Percentiles rank a stretch among this genome's conserved stretches.
Evolutionary conservation across 1,140 invertebrate species (phyloP).

Genomic region (Portunus trituberculatus): DNA sequence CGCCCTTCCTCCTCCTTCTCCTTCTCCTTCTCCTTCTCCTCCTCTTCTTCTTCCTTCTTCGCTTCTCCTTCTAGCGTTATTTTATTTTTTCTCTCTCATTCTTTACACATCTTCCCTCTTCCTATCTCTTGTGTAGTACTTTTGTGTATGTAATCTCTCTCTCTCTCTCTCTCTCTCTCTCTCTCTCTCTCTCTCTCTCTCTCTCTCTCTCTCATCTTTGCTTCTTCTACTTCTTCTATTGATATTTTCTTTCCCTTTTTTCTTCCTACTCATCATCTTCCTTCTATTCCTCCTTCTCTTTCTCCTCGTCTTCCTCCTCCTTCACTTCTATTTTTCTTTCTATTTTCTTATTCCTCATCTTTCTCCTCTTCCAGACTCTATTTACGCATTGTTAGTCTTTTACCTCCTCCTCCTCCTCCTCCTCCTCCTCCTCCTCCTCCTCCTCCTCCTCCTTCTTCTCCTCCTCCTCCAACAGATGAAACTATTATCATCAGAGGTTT

Average conservation of each 20-base stretch:
- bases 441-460: not conserved
- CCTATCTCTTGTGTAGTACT: too few species aligned
- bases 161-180: not conserved
- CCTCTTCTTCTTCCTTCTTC: not conserved
- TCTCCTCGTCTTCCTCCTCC: too few species aligned
- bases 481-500: not conserved
- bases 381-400: not conserved
- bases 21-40: not conserved
- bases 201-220: not conserved
- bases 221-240: too few species aligned
- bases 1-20: not conserved
- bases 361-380: not conserved
- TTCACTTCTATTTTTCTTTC: too few species aligned
- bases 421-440: not conserved
- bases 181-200: too few species aligned
- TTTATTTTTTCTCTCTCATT: not conserved
- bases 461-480: not conserved
- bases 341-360: too few species aligned
- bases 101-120: not conserved
- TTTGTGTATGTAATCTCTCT: too few species aligned
- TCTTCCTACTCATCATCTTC: too few species aligned
- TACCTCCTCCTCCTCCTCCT: conserved; percentile 16
- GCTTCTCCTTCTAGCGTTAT: not conserved
- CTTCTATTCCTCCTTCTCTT: too few species aligned
- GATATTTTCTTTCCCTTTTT: too few species aligned